These are phyloP conservation scores for Xylocopa sonorina DNA, from an alignment of 1,140 invertebrate species.

Conservation along the genomic window DNA sequence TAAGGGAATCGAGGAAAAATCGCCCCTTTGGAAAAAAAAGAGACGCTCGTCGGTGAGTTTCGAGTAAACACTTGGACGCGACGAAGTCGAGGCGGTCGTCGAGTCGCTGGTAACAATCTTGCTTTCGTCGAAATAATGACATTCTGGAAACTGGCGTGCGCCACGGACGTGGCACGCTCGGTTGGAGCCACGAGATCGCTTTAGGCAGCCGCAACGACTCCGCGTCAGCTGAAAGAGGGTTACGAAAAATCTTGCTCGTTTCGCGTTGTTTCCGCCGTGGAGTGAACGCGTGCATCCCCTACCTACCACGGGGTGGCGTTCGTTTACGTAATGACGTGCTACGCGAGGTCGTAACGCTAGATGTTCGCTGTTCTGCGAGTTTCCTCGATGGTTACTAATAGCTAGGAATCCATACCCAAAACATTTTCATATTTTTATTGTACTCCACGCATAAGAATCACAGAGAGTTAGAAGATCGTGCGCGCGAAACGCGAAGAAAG, in stretches of 20 bases:
- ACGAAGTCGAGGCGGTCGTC: constrained; percentile 23
- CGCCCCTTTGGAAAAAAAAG: neutral
- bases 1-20: constrained; percentile 36
- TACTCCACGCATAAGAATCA: no score
- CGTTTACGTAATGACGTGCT: neutral
- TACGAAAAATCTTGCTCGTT: constrained; percentile 1
- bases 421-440: no score
- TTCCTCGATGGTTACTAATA: neutral
- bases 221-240: neutral
- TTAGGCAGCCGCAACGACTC: neutral
- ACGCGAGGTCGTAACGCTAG: no score
- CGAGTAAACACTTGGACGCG: constrained; percentile 34
- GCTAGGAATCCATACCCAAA: no score
- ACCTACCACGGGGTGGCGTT: neutral
- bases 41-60: neutral
- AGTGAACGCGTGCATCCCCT: neutral
- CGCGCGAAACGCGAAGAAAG: no score
- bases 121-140: constrained; percentile 39
- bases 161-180: constrained; percentile 7
- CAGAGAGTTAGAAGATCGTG: no score
- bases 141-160: constrained; percentile 11
- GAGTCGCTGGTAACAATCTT: constrained; percentile 30
- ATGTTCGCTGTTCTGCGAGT: neutral
- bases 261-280: neutral
- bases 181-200: constrained; percentile 39